Conservation (phyloP, 2,113 vertebrate species). For the Nothoprocta perdicaria region DNA sequence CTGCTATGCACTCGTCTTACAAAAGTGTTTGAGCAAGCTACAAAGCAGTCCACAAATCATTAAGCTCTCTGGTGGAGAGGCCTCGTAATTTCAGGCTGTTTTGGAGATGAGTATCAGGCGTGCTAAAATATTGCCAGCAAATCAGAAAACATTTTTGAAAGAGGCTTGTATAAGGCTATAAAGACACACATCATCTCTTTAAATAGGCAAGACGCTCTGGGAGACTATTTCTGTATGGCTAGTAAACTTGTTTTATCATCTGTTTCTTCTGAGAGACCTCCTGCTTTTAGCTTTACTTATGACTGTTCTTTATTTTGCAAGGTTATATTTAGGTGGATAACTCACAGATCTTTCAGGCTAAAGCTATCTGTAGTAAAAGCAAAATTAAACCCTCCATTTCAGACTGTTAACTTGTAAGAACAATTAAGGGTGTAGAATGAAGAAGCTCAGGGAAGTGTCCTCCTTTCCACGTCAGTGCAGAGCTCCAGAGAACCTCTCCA, state of each 20-base stretch:
- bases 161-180: conserved; percentile 18
- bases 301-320: neutral
- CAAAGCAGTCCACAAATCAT: conserved; percentile 1
- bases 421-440: neutral
- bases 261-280: conserved; percentile 7
- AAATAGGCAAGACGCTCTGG: neutral
- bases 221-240: neutral
- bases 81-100: neutral
- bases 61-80: neutral
- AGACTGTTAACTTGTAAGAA: neutral
- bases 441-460: neutral
- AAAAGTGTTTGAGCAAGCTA: neutral
- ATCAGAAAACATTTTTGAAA: conserved; percentile 12
- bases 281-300: neutral
- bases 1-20: neutral
- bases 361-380: neutral
- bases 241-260: neutral
- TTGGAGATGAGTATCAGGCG: neutral
- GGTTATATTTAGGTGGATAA: neutral
- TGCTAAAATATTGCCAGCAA: neutral
- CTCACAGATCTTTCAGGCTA: conserved; percentile 4
- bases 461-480: neutral
- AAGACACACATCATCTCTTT: neutral
- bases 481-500: fast-evolving
- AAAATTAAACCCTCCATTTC: neutral